Evolutionary conservation across 2,797 vertebrate genomes (phyloP), one percentile per base, ranked within the genome.

Genomic region (Rhadinocentrus ornatus): DNA sequence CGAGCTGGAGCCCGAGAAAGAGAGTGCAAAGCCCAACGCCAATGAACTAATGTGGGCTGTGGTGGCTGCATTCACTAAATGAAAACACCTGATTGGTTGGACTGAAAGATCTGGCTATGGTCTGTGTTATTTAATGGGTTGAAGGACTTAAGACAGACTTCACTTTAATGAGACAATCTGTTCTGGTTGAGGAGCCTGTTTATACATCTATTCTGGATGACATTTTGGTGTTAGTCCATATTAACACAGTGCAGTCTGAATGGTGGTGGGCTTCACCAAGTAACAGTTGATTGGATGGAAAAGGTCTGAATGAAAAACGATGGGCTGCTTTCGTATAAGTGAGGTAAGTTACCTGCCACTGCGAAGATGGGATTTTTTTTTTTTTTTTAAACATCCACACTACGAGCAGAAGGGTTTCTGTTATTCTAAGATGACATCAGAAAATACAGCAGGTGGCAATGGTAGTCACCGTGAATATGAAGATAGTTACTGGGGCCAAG

Each of bases 1-100:
- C 26, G 97, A 99, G 93, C 93, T 99, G 88, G 97, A 99, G 89
- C 97, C 96, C 0, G 98, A 99, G 86, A 95, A 94, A 31, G 97
- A 99, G 88, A 96, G 96, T 89, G 81, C 95, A 60, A 99, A 97
- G 94, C 91, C 96, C 77, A 96, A 90, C 64, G 93, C 94, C 6
- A 98, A 95, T n/a, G 97, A 99, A 94, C 95, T 99, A 56, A 95
- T 98, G 75, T 99, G 98, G 98, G 96, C 97, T 1, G 97, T 98
- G 46, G 97, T 99, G 88, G 95, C 97, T 0, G 96, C 97, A 0
- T 99, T 99, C 80, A 98, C 96, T 75, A 99, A 99, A 93, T 99
- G 95, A 96, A 54, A 90, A 71, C 71, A 41, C 66, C 59, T 12
- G 73, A 72, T 54, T 68, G 75, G 73, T 82, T 78, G 75, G 77